A percentile compares a stretch with the other conserved stretches of the same genome.
Evolutionary conservation across 1,140 invertebrate genomes (phyloP).

Genomic region (Samia ricini): DNA sequence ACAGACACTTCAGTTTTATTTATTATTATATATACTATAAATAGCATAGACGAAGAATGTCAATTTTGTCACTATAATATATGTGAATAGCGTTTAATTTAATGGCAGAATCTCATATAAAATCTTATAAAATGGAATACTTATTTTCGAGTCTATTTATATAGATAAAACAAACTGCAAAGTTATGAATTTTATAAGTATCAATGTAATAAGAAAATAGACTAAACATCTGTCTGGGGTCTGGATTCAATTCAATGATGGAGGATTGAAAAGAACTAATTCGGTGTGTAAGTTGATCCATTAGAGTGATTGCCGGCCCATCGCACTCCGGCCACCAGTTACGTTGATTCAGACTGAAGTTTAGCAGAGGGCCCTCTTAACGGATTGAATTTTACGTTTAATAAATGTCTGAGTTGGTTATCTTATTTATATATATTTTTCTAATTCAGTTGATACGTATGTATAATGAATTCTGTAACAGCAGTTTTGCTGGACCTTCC

Average conservation of each 20-base stretch:
- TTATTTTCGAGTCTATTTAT: too few relatives aligned
- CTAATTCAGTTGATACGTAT: not conserved
- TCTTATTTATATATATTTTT: not conserved
- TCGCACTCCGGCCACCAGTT: slow-evolving; percentile 30
- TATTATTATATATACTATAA: too few relatives aligned
- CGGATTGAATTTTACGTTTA: slow-evolving; percentile 52
- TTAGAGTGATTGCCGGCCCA: slow-evolving; percentile 65
- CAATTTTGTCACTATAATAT: too few relatives aligned
- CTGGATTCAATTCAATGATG: slow-evolving; percentile 61
- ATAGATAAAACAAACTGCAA: not conserved
- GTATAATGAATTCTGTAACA: too few relatives aligned
- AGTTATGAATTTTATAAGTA: not conserved
- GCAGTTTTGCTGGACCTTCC: too few relatives aligned
- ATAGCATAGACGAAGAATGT: too few relatives aligned
- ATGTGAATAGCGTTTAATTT: too few relatives aligned
- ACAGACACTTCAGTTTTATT: too few relatives aligned
- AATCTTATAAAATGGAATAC: too few relatives aligned
- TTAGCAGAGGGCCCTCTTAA: slow-evolving; percentile 45
- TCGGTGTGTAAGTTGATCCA: slow-evolving; percentile 62
- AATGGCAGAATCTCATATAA: too few relatives aligned
- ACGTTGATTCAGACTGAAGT: slow-evolving; percentile 48
- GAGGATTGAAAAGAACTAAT: slow-evolving; percentile 67
- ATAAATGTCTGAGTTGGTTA: slow-evolving; percentile 14
- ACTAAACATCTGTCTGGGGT: slow-evolving; percentile 39
- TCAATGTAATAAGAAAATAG: slow-evolving; percentile 7